These are phyloP conservation scores for Mormyrops attenuatus DNA, from an alignment of 2,797 vertebrate genomes.

Conservation along the genomic window DNA sequence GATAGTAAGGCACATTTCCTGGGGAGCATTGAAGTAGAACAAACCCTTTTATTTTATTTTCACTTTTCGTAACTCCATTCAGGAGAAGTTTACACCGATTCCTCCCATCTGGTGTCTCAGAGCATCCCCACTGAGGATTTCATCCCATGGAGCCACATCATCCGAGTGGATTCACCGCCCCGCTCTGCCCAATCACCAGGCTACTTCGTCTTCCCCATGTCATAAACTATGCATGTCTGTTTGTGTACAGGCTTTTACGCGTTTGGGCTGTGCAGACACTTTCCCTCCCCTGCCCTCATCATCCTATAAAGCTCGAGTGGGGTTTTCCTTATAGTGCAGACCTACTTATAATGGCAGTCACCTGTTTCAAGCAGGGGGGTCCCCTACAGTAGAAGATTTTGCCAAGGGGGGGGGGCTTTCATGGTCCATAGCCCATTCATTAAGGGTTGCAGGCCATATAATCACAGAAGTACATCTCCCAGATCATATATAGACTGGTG, in stretches of 20 bases:
- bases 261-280: not conserved
- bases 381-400: not conserved
- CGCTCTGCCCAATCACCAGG: not conserved
- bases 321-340: not conserved
- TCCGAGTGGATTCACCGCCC: not conserved
- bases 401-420: not conserved
- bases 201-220: not conserved
- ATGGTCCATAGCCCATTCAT: not conserved
- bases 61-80: slow-evolving; percentile 35
- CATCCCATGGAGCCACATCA: not conserved
- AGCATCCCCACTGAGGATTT: slow-evolving; percentile 39
- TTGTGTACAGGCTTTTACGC: not conserved
- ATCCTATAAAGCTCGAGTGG: not conserved
- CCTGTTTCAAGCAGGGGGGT: not conserved
- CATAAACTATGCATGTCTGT: not conserved
- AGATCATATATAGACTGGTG: not conserved
- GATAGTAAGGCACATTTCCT: slow-evolving; percentile 56
- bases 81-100: slow-evolving; percentile 31
- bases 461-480: not conserved
- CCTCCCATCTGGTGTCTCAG: slow-evolving; percentile 36
- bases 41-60: slow-evolving; percentile 44
- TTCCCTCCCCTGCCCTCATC: not conserved
- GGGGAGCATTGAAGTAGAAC: slow-evolving; percentile 56
- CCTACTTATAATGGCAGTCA: not conserved
- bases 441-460: not conserved